Evolutionary conservation across 2,888 invertebrate species (phyloP).

Genomic region (Ochropacha duplaris): DNA sequence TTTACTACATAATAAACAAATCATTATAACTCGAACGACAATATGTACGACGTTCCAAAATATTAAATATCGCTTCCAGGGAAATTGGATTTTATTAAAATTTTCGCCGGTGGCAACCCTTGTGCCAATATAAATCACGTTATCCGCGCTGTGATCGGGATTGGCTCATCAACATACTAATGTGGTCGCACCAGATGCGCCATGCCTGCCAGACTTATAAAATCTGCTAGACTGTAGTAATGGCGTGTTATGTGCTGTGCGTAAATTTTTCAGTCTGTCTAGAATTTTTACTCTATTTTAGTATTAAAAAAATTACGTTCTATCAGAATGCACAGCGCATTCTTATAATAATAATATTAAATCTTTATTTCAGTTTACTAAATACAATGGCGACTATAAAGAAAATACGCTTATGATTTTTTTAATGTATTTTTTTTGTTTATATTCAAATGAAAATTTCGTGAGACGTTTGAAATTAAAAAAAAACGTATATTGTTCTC

Average conservation of each 20-base stretch:
- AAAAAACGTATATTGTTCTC: too few relatives aligned
- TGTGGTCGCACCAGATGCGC: conserved; percentile 68
- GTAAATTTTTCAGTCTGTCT: background rate
- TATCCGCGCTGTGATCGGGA: conserved; percentile 68
- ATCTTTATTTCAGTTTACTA: too few relatives aligned
- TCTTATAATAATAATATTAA: too few relatives aligned
- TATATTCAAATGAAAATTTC: too few relatives aligned
- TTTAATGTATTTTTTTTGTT: too few relatives aligned
- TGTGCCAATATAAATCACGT: conserved; percentile 74
- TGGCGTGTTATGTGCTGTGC: background rate
- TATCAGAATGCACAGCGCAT: too few relatives aligned
- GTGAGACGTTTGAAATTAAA: too few relatives aligned
- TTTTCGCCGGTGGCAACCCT: conserved; percentile 45
- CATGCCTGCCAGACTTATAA: conserved; percentile 46
- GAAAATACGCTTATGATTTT: too few relatives aligned
- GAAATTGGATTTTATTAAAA: conserved; percentile 2
- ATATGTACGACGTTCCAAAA: background rate
- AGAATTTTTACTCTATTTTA: background rate
- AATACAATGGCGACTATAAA: too few relatives aligned
- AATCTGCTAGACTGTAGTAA: conserved; percentile 43
- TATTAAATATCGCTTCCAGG: background rate
- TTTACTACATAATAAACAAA: background rate
- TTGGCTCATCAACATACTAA: conserved; percentile 84
- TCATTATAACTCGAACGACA: background rate
- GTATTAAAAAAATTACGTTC: too few relatives aligned